Conservation (phyloP, 2,888 invertebrate species). For the Meta bourneti region DNA sequence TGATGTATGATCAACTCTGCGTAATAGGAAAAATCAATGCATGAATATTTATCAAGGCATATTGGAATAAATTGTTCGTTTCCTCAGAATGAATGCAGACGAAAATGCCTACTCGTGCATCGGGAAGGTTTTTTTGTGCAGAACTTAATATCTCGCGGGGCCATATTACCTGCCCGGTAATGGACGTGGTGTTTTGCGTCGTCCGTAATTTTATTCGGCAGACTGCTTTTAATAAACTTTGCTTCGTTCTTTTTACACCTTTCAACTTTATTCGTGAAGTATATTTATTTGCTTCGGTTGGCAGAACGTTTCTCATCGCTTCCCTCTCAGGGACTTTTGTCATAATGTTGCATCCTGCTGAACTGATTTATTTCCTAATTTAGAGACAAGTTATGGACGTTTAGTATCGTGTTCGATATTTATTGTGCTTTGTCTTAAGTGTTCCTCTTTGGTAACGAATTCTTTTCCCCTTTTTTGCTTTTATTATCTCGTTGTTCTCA, state of each 20-base stretch:
- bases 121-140: neutral
- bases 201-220: neutral
- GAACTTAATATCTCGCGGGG: neutral
- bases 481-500: too few relatives aligned
- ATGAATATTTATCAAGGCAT: constrained; percentile 66
- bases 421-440: neutral
- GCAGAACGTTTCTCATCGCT: neutral
- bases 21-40: constrained; percentile 64
- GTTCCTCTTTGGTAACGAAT: too few relatives aligned
- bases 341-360: neutral
- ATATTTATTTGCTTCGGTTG: neutral
- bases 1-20: constrained; percentile 55
- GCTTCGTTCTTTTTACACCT: constrained; percentile 14
- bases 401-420: neutral
- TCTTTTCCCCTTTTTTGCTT: too few relatives aligned
- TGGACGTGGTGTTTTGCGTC: neutral
- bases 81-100: neutral
- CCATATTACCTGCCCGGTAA: too few relatives aligned
- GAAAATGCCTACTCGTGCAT: neutral
- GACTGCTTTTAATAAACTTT: neutral
- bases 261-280: neutral
- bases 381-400: neutral
- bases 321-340: neutral
- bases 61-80: constrained; percentile 41
- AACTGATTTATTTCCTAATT: neutral